A percentile compares a stretch with the other conserved stretches of the same genome.
Evolutionary conservation across 2,888 invertebrate species (phyloP).

Genomic region (Meghimatium bilineatum): DNA sequence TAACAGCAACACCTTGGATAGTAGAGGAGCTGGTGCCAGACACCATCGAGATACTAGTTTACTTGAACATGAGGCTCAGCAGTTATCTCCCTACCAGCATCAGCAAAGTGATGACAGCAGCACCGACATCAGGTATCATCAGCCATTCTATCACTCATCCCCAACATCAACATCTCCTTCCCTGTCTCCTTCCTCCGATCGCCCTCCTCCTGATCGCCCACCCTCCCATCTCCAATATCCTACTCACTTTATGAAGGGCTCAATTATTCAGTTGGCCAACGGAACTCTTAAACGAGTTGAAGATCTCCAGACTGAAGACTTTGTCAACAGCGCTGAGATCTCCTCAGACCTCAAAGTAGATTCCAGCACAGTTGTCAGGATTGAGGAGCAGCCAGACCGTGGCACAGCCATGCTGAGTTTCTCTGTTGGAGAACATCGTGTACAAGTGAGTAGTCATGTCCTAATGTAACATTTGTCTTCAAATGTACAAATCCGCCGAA

Average conservation of each 20-base stretch:
- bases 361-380: slow-evolving; percentile 89
- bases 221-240: slow-evolving; percentile 73
- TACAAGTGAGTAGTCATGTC: slow-evolving; percentile 80
- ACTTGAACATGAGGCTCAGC: slow-evolving; percentile 4
- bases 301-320: slow-evolving; percentile 92
- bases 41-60: neutral
- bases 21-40: neutral
- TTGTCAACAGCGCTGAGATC: slow-evolving; percentile 88
- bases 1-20: slow-evolving; percentile 26
- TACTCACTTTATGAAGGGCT: slow-evolving; percentile 84
- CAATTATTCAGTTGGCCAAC: slow-evolving; percentile 88
- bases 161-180: slow-evolving; percentile 19
- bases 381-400: slow-evolving; percentile 84
- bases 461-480: neutral
- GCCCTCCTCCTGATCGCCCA: too few relatives aligned
- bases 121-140: slow-evolving; percentile 15
- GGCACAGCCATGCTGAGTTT: slow-evolving; percentile 82
- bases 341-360: slow-evolving; percentile 87
- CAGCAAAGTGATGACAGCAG: slow-evolving; percentile 21
- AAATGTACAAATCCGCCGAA: too few relatives aligned
- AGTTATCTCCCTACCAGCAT: slow-evolving; percentile 24
- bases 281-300: slow-evolving; percentile 89
- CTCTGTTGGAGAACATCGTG: slow-evolving; percentile 86
- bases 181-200: slow-evolving; percentile 3
- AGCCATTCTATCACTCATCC: slow-evolving; percentile 17